A percentile compares a stretch with the other conserved stretches of the same genome.
Evolutionary conservation across 2,888 invertebrate genomes (phyloP).

Genomic region (Diplazon laetatorius): DNA sequence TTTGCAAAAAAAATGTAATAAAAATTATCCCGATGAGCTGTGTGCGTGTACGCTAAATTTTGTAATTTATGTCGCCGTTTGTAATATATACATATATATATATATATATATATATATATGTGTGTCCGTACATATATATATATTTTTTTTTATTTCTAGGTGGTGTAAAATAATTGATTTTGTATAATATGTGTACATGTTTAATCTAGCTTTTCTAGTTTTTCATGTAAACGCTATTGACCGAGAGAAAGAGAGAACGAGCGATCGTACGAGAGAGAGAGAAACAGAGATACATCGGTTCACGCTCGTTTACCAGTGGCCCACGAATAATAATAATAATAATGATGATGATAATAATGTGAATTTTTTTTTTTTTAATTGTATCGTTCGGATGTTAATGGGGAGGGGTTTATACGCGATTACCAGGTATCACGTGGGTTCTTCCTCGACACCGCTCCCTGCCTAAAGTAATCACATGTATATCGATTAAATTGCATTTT

Average conservation of each 20-base stretch:
- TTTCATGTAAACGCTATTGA: slow-evolving; percentile 63
- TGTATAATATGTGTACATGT: slow-evolving; percentile 73
- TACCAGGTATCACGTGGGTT: slow-evolving; percentile 81
- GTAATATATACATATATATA: slow-evolving; percentile 79
- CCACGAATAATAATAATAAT: slow-evolving; percentile 38
- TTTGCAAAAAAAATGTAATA: background rate
- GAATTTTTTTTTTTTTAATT: slow-evolving; percentile 55
- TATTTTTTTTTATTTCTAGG: slow-evolving; percentile 82
- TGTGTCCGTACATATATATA: no score
- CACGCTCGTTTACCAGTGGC: no score
- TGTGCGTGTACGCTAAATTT: slow-evolving; percentile 60
- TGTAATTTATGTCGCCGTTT: slow-evolving; percentile 70
- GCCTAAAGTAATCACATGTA: slow-evolving; percentile 59
- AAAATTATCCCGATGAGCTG: background rate
- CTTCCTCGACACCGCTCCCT: slow-evolving; percentile 81
- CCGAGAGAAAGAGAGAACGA: slow-evolving; percentile 40
- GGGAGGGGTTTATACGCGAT: slow-evolving; percentile 80
- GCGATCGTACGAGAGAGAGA: slow-evolving; percentile 25
- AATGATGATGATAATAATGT: slow-evolving; percentile 42
- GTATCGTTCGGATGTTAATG: no score
- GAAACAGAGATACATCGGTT: background rate
- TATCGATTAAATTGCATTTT: background rate
- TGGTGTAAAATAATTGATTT: slow-evolving; percentile 77
- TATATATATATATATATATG: no score
- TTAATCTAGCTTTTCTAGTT: slow-evolving; percentile 68